Evolutionary conservation across 2,888 invertebrate genomes (phyloP).

Genomic region (Xanthia icteritia): DNA sequence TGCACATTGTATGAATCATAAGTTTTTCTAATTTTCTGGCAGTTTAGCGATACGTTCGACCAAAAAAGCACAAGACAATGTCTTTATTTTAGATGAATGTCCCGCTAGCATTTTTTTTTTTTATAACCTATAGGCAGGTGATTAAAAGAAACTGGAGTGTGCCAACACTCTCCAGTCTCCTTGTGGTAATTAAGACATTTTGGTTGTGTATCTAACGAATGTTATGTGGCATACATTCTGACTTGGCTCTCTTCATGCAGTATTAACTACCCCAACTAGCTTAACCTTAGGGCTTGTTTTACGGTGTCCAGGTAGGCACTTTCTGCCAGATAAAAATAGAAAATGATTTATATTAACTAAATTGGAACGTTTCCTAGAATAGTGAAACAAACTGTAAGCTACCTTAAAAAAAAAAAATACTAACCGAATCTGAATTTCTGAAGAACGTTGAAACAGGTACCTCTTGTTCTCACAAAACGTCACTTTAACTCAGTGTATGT

Average conservation of each 20-base stretch:
- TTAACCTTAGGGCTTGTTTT: not conserved
- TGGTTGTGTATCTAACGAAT: not conserved
- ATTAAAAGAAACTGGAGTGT: not conserved
- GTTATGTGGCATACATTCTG: not conserved
- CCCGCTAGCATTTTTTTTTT: not conserved
- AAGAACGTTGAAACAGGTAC: slow-evolving; percentile 11
- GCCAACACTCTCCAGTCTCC: not conserved
- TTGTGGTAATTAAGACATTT: slow-evolving; percentile 14
- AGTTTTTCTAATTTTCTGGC: not conserved
- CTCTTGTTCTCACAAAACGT: slow-evolving; percentile 25
- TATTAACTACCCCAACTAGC: not conserved
- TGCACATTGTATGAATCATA: not conserved
- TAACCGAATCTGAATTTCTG: slow-evolving; percentile 21
- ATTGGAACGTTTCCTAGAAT: not conserved
- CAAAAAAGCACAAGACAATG: not conserved
- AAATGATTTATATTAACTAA: not conserved
- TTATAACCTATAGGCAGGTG: not conserved
- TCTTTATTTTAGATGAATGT: not conserved
- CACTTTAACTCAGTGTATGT: slow-evolving; percentile 57
- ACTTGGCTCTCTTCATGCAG: not conserved
- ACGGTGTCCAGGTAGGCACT: not conserved
- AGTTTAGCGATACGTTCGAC: not conserved
- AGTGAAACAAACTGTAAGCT: not conserved
- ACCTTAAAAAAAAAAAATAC: not conserved
- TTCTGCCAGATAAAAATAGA: not conserved